These are phyloP conservation scores for Brachyhypopomus occidentalis DNA, from an alignment of 2,113 vertebrate genomes.

Conservation along the genomic window DNA sequence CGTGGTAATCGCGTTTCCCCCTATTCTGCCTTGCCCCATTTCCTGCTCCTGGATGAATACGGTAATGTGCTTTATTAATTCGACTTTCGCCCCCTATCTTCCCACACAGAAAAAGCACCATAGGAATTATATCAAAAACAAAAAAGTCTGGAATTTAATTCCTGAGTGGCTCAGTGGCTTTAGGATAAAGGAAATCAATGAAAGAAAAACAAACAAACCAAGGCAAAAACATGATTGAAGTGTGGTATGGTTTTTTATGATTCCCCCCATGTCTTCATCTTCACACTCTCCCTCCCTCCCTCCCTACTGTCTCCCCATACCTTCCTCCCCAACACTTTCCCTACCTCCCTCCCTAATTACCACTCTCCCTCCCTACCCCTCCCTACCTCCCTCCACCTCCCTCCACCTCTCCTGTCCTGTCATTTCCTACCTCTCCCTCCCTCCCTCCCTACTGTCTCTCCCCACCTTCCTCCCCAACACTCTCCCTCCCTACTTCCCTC, in stretches of 20 bases:
- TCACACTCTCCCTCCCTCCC: neutral
- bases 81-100: conserved; percentile 49
- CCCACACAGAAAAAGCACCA: neutral
- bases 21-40: conserved; percentile 51
- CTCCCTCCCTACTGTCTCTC: too few relatives aligned
- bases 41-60: conserved; percentile 63
- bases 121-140: conserved; percentile 8
- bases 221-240: conserved; percentile 42
- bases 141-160: conserved; percentile 67
- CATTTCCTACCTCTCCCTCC: too few relatives aligned
- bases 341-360: too few relatives aligned
- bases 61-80: conserved; percentile 61
- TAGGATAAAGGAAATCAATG: conserved; percentile 61
- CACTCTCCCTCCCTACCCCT: too few relatives aligned
- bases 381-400: too few relatives aligned
- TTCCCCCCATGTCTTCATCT: neutral
- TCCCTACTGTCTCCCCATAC: too few relatives aligned
- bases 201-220: conserved; percentile 59
- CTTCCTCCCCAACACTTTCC: too few relatives aligned
- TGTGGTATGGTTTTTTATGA: conserved; percentile 52
- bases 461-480: too few relatives aligned
- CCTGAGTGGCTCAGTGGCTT: conserved; percentile 68
- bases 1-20: conserved; percentile 68
- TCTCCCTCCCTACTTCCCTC: too few relatives aligned
- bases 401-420: neutral